A percentile compares a stretch with the other conserved stretches of the same genome.
phyloP scores from a whole-genome alignment of 2,888 invertebrate genomes.

The Yponomeuta cagnagella region DNA sequence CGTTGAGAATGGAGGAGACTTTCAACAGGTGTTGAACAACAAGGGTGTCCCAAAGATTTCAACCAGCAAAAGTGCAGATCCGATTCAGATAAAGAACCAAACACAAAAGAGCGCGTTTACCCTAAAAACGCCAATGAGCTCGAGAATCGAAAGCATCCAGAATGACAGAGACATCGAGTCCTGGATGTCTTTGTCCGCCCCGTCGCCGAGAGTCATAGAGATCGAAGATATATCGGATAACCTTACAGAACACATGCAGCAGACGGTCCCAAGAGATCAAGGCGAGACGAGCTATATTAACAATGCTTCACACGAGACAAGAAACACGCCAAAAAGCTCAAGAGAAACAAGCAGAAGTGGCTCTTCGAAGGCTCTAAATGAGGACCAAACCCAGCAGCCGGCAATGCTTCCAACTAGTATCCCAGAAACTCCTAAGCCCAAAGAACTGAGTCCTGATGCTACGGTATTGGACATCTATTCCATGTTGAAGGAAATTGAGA shows the following conservation, averaged over 20 bases:
- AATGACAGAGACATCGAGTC: slow-evolving; percentile 68
- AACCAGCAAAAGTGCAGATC: slow-evolving; percentile 30
- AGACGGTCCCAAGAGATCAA: not conserved
- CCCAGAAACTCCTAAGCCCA: slow-evolving; percentile 30
- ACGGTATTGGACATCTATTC: slow-evolving; percentile 59
- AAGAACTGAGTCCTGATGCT: slow-evolving; percentile 28
- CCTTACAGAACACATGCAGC: not conserved
- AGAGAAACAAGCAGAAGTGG: slow-evolving; percentile 2
- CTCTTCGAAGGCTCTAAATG: not conserved
- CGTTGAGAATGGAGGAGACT: slow-evolving; percentile 25
- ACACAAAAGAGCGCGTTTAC: slow-evolving; percentile 45
- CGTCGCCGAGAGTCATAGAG: slow-evolving; percentile 50
- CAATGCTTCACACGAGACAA: slow-evolving; percentile 24
- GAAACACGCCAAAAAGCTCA: slow-evolving; percentile 19
- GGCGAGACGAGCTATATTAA: not conserved
- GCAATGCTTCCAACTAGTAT: not conserved
- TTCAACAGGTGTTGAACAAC: slow-evolving; percentile 56
- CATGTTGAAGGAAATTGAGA: slow-evolving; percentile 70
- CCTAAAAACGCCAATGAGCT: slow-evolving; percentile 46
- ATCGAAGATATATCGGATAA: slow-evolving; percentile 18
- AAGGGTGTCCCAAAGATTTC: slow-evolving; percentile 31
- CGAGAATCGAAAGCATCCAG: slow-evolving; percentile 58
- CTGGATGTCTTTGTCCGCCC: slow-evolving; percentile 66
- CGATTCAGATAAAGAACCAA: slow-evolving; percentile 38
- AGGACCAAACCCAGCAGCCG: not conserved